These are phyloP conservation scores for Drosophila vallismaia DNA, from an alignment of 2,888 invertebrate genomes.

Conservation along the genomic window DNA sequence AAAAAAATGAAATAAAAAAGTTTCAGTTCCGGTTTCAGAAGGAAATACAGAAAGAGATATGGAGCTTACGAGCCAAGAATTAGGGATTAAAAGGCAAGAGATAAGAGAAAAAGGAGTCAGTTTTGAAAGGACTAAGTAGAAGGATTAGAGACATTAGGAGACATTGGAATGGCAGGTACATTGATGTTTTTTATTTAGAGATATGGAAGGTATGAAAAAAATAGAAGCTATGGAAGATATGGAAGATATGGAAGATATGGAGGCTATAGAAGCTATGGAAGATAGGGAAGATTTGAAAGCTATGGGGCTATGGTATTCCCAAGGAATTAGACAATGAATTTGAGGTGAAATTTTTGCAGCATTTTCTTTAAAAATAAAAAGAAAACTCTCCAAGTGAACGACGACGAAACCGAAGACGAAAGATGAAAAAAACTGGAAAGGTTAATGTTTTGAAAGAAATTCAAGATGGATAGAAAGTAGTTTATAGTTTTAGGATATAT, in stretches of 20 bases:
- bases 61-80: background rate
- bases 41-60: background rate
- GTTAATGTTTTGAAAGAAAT: background rate
- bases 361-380: too few relatives aligned
- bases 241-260: too few relatives aligned
- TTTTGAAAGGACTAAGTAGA: background rate
- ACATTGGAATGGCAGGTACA: conserved; percentile 14
- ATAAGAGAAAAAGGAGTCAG: background rate
- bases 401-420: background rate
- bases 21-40: conserved; percentile 71
- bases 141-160: background rate
- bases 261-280: too few relatives aligned
- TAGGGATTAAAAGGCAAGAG: background rate
- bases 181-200: conserved; percentile 14
- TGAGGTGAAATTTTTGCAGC: conserved; percentile 39
- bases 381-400: background rate
- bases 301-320: conserved; percentile 21
- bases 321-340: conserved; percentile 35
- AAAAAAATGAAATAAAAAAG: conserved; percentile 13
- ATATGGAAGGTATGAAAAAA: background rate
- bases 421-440: background rate
- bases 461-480: background rate
- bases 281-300: too few relatives aligned
- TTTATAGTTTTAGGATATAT: conserved; percentile 8
- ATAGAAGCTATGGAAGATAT: too few relatives aligned